Evolutionary conservation across 2,888 invertebrate species (phyloP).

Genomic region (Phaonia tiefii): DNA sequence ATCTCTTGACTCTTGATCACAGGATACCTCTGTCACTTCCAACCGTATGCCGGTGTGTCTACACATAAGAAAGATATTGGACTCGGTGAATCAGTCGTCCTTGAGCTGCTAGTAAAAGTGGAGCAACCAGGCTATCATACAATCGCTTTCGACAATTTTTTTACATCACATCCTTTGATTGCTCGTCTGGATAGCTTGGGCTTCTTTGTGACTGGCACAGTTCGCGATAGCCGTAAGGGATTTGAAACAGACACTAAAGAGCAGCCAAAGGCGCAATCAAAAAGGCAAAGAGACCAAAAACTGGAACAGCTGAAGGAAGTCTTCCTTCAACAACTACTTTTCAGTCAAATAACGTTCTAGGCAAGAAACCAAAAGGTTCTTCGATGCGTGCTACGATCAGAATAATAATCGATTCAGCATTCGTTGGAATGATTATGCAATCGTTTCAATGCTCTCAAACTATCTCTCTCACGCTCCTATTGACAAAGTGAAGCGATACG

Average conservation of each 20-base stretch:
- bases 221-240: too few species aligned
- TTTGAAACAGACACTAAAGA: too few species aligned
- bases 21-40: too few species aligned
- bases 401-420: conserved; percentile 3
- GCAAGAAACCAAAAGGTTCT: conserved; percentile 8
- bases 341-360: not conserved
- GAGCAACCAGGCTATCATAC: not conserved
- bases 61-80: not conserved
- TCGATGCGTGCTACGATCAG: conserved; percentile 14
- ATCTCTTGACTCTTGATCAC: too few species aligned
- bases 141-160: too few species aligned
- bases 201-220: not conserved
- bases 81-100: too few species aligned
- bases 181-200: not conserved
- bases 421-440: conserved; percentile 13
- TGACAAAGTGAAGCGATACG: too few species aligned
- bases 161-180: not conserved
- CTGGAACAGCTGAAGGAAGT: too few species aligned
- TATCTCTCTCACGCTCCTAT: too few species aligned
- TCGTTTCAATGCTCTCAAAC: conserved; percentile 15
- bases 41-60: too few species aligned
- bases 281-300: too few species aligned
- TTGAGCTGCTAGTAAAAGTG: not conserved
- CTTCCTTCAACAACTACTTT: not conserved
- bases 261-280: too few species aligned